phyloP scores from a whole-genome alignment of 2,113 vertebrate genomes.

The Amazona vittata region DNA sequence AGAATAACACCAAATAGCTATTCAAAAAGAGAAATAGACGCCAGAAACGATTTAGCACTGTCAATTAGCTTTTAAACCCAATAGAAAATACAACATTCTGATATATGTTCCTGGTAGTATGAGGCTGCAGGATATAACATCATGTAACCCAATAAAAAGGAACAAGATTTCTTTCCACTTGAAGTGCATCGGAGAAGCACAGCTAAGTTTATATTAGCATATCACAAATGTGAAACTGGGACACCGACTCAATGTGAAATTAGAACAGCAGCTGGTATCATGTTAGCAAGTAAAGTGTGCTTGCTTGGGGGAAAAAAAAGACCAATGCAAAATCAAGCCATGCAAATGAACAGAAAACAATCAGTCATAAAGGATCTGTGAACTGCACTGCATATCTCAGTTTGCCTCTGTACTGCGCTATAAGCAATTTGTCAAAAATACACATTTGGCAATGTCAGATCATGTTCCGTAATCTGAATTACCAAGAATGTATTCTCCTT shows the following conservation, averaged over 20 bases:
- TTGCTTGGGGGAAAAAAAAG: constrained; percentile 33
- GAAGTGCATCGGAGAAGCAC: background rate
- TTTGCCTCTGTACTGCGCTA: background rate
- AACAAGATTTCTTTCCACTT: background rate
- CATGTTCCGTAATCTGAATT: background rate
- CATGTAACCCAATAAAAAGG: background rate
- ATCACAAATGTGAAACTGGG: constrained; percentile 64
- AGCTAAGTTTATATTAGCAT: constrained; percentile 50
- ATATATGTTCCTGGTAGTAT: background rate
- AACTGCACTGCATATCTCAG: background rate
- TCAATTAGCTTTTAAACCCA: constrained; percentile 14
- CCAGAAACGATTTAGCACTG: background rate
- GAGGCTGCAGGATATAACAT: background rate
- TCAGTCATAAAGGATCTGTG: background rate
- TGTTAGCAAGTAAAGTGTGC: constrained; percentile 56
- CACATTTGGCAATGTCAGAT: background rate
- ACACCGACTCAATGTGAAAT: constrained; percentile 54
- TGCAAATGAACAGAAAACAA: constrained; percentile 22
- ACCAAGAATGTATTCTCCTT: background rate
- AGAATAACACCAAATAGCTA: background rate
- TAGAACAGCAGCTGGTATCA: constrained; percentile 68
- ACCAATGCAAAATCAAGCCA: constrained; percentile 21
- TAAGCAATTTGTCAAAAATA: background rate
- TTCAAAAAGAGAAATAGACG: background rate
- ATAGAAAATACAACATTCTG: background rate